Conservation (phyloP, 2,113 vertebrate genomes). For the Podiceps cristatus region DNA sequence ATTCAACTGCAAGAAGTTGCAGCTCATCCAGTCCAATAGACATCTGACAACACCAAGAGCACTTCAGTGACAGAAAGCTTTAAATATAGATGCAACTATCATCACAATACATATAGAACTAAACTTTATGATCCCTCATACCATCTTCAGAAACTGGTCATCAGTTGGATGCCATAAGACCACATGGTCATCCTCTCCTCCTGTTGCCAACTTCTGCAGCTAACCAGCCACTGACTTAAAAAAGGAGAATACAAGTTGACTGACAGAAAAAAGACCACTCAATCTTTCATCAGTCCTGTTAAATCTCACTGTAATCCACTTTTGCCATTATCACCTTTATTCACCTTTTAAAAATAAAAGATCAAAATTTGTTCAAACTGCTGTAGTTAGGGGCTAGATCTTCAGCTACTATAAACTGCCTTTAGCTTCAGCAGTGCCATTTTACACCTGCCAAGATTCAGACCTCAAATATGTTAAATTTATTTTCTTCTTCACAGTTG, state of each 20-base stretch:
- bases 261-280: constrained; percentile 44
- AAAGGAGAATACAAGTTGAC: constrained; percentile 27
- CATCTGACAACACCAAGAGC: constrained; percentile 80
- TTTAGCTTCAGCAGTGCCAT: background rate
- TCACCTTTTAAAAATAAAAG: background rate
- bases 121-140: constrained; percentile 69
- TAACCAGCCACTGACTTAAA: constrained; percentile 61
- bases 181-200: background rate
- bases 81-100: constrained; percentile 83
- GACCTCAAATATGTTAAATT: background rate
- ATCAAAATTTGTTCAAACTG: background rate
- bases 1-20: constrained; percentile 81
- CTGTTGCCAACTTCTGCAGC: constrained; percentile 8
- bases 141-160: constrained; percentile 60
- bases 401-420: background rate
- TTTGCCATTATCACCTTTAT: constrained; percentile 11
- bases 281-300: background rate
- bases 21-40: constrained; percentile 80
- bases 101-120: constrained; percentile 70
- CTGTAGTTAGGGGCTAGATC: background rate
- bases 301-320: background rate
- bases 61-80: constrained; percentile 78
- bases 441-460: background rate
- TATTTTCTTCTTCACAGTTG: background rate
- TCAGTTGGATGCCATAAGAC: constrained; percentile 37